A percentile compares a stretch with the other conserved stretches of the same genome.
Conservation (phyloP, 2,113 vertebrate genomes). For the Thamnophis sirtalis region DNA sequence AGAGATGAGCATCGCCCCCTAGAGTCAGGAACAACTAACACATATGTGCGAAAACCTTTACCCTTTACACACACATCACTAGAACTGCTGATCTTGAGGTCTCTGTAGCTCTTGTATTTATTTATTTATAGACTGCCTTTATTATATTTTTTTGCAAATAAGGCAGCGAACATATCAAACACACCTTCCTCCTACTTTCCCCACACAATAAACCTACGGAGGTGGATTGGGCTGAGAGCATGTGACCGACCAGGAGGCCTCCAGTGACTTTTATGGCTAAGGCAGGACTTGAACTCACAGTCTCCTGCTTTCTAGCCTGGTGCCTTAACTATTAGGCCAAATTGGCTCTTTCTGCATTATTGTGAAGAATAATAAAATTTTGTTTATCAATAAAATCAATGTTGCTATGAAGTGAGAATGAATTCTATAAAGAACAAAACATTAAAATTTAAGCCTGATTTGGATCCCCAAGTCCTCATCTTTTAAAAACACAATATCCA, state of each 20-base stretch:
- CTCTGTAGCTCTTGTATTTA: not conserved
- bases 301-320: not conserved
- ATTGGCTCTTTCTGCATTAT: not conserved
- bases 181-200: not conserved
- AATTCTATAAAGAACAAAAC: not conserved
- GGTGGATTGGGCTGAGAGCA: not conserved
- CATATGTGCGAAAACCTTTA: no score
- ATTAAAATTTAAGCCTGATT: not conserved
- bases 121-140: not conserved
- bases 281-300: not conserved
- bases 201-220: not conserved
- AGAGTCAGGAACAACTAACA: no score
- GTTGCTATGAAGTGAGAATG: not conserved
- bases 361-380: not conserved
- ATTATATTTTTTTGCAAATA: not conserved
- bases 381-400: not conserved
- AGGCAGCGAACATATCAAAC: not conserved
- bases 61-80: not conserved
- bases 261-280: not conserved
- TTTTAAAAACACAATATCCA: not conserved
- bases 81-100: not conserved
- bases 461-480: not conserved
- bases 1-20: no score
- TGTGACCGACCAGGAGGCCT: not conserved
- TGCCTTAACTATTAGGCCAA: not conserved